Conservation (phyloP, 2,113 vertebrate genomes). For the Callaeas wilsoni region DNA sequence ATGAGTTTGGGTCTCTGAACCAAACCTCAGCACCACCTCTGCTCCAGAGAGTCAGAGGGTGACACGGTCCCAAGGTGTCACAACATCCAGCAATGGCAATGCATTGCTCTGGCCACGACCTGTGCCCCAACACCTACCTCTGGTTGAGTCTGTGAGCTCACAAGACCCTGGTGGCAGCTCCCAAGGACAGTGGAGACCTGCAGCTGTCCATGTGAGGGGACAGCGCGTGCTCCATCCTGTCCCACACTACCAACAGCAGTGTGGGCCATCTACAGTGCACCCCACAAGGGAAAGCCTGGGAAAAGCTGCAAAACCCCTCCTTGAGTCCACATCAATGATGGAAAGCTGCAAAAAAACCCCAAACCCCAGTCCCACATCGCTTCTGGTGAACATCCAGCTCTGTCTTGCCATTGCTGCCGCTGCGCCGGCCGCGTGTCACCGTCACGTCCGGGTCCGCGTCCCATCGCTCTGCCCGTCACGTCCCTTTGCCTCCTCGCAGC, state of each 20-base stretch:
- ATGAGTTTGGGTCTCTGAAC: rapidly evolving
- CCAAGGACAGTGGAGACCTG: rapidly evolving
- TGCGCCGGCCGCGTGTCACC: rapidly evolving
- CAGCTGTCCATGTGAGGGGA: rapidly evolving
- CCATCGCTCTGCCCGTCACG: rapidly evolving
- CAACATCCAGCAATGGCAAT: rapidly evolving
- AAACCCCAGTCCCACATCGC: not conserved
- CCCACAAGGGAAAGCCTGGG: not conserved
- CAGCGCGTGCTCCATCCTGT: rapidly evolving
- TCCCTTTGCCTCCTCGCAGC: not conserved
- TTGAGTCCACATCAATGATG: not conserved
- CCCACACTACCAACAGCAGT: rapidly evolving
- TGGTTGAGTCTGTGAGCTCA: rapidly evolving
- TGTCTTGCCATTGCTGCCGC: rapidly evolving
- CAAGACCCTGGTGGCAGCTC: rapidly evolving
- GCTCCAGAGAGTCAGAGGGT: rapidly evolving
- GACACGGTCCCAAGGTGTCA: rapidly evolving
- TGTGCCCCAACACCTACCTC: not conserved
- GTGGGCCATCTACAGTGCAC: not conserved
- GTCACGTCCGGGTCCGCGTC: rapidly evolving
- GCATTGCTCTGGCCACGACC: rapidly evolving
- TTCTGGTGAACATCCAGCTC: not conserved
- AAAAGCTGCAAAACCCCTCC: not conserved
- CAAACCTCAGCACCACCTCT: not conserved
- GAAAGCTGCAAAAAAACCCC: not conserved